These are phyloP conservation scores for Fabriciana adippe DNA, from an alignment of 2,888 invertebrate species.

Conservation along the genomic window DNA sequence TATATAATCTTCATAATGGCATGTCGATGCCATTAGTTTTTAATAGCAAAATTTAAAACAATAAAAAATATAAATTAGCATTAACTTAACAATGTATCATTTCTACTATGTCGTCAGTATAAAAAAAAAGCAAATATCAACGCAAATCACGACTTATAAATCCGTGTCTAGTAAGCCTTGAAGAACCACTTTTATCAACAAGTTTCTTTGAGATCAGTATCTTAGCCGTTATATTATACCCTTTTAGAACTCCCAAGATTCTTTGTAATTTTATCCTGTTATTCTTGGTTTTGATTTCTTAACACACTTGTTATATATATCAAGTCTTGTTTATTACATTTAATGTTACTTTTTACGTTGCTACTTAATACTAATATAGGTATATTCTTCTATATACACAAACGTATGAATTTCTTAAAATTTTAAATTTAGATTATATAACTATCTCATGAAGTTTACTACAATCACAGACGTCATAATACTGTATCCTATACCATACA, in stretches of 20 bases:
- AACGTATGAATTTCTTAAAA: too few relatives aligned
- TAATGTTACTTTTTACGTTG: too few relatives aligned
- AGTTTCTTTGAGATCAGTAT: constrained; percentile 35
- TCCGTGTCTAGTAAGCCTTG: constrained; percentile 45
- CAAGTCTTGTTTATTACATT: too few relatives aligned
- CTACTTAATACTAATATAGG: too few relatives aligned
- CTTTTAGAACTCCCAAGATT: constrained; percentile 14
- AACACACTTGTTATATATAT: too few relatives aligned
- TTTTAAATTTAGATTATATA: too few relatives aligned
- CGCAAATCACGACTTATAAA: constrained; percentile 43
- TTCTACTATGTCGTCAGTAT: neutral
- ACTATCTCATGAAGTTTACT: too few relatives aligned
- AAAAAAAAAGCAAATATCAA: constrained; percentile 25
- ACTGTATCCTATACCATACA: too few relatives aligned
- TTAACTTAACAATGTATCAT: constrained; percentile 9
- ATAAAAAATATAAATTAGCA: neutral
- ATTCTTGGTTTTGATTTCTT: constrained; percentile 3
- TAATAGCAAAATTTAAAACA: neutral
- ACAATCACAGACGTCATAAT: too few relatives aligned
- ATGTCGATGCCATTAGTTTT: too few relatives aligned
- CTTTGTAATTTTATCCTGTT: constrained; percentile 8
- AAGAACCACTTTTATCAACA: constrained; percentile 35
- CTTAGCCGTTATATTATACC: neutral
- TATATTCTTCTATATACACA: too few relatives aligned
- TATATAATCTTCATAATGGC: too few relatives aligned